These are phyloP conservation scores for Avahi laniger DNA, from an alignment of 2,797 vertebrate genomes.

Conservation along the genomic window DNA sequence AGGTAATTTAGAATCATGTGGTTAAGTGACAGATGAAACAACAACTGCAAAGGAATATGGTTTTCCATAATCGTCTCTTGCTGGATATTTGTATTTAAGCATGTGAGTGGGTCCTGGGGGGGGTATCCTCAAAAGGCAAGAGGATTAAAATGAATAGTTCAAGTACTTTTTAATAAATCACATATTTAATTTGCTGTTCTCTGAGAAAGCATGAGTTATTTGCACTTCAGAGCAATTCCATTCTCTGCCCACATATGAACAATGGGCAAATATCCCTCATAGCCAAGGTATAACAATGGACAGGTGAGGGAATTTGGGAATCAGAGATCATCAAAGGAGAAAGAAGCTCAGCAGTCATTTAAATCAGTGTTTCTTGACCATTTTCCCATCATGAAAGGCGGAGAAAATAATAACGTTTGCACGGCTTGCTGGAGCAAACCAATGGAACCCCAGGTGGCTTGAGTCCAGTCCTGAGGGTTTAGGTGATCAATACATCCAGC, in stretches of 20 bases:
- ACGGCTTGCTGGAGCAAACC: background rate
- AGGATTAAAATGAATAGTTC: background rate
- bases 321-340: background rate
- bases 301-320: background rate
- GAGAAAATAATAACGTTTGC: background rate
- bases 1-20: background rate
- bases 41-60: background rate
- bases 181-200: background rate
- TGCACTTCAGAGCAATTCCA: background rate
- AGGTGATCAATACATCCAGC: no score
- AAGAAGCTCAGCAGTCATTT: background rate
- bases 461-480: fast-evolving
- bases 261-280: background rate
- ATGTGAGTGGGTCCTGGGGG: background rate
- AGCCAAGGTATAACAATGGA: background rate
- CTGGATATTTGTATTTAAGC: background rate
- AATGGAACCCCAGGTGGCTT: background rate
- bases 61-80: background rate
- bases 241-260: background rate
- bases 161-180: background rate
- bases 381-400: background rate
- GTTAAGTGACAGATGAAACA: background rate
- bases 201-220: background rate
- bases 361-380: background rate
- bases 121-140: background rate